phyloP scores from a whole-genome alignment of 92 coral and sea anemone genomes.

The Palythoa heliodiscus region DNA sequence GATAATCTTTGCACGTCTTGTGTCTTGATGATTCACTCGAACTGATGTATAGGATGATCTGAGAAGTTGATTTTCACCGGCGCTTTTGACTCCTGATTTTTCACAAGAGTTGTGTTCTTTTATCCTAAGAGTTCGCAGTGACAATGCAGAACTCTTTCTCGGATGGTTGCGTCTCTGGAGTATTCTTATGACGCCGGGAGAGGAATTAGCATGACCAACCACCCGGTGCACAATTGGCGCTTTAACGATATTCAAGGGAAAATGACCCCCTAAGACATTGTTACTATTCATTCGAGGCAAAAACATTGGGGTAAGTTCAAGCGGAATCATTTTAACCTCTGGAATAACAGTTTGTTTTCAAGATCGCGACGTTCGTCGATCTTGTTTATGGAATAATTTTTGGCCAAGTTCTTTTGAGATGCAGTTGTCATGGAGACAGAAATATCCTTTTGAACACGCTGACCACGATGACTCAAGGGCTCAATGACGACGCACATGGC shows the following conservation, averaged over 20 bases:
- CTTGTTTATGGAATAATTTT: background rate
- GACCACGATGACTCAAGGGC: constrained; percentile 36
- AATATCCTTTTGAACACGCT: constrained; percentile 4
- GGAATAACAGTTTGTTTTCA: background rate
- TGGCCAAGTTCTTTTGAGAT: background rate
- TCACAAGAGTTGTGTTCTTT: background rate
- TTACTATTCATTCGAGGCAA: constrained; percentile 63
- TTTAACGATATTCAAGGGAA: constrained; percentile 70
- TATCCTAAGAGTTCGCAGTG: constrained; percentile 42
- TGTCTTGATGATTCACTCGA: background rate
- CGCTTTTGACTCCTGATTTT: background rate
- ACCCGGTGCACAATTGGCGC: constrained; percentile 45
- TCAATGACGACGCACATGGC: constrained; percentile 33
- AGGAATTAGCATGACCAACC: no score
- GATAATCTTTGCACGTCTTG: background rate
- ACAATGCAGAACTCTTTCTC: constrained; percentile 65
- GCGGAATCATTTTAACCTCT: constrained; percentile 66
- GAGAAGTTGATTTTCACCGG: background rate
- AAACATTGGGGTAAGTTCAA: constrained; percentile 50
- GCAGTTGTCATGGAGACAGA: constrained; percentile 38
- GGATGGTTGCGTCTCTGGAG: constrained; percentile 66
- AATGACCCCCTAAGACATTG: constrained; percentile 32
- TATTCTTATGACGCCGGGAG: constrained; percentile 41
- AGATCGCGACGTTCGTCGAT: background rate
- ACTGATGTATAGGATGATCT: background rate